These are phyloP conservation scores for Volucella bombylans DNA, from an alignment of 2,888 invertebrate species.

Conservation along the genomic window DNA sequence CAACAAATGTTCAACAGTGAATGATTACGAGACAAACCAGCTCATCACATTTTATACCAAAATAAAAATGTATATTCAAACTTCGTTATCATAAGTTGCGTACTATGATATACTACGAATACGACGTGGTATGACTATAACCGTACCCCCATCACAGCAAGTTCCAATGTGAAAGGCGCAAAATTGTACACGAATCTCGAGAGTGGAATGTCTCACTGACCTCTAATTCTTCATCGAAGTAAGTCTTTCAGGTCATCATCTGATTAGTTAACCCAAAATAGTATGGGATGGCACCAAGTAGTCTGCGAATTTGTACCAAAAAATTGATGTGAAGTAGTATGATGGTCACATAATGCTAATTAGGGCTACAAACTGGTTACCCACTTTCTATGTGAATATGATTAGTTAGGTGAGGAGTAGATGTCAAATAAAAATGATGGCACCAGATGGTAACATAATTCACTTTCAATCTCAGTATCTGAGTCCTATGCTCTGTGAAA, in stretches of 20 bases:
- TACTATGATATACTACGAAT: neutral
- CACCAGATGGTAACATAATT: neutral
- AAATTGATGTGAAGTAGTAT: neutral
- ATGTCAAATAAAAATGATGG: conserved; percentile 6
- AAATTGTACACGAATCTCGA: conserved; percentile 2
- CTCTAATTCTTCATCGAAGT: conserved; percentile 44
- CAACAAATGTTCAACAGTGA: conserved; percentile 78
- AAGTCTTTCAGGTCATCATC: conserved; percentile 37
- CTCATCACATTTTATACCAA: conserved; percentile 79
- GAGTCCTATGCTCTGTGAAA: neutral
- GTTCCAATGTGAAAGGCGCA: conserved; percentile 61
- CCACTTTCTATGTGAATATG: conserved; percentile 37
- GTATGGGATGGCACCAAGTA: conserved; percentile 31
- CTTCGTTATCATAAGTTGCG: conserved; percentile 57
- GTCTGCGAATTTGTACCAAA: conserved; percentile 26
- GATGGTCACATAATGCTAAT: conserved; percentile 27
- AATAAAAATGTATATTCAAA: conserved; percentile 55
- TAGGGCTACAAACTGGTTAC: neutral
- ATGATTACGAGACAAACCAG: conserved; percentile 79
- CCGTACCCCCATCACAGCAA: neutral
- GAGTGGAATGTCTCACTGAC: conserved; percentile 55
- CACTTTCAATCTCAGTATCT: neutral
- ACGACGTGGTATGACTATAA: neutral
- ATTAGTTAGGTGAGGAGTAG: conserved; percentile 5
- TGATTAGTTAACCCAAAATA: conserved; percentile 18